Conservation (phyloP, 2,113 vertebrate genomes). For the Azemiops feae region DNA sequence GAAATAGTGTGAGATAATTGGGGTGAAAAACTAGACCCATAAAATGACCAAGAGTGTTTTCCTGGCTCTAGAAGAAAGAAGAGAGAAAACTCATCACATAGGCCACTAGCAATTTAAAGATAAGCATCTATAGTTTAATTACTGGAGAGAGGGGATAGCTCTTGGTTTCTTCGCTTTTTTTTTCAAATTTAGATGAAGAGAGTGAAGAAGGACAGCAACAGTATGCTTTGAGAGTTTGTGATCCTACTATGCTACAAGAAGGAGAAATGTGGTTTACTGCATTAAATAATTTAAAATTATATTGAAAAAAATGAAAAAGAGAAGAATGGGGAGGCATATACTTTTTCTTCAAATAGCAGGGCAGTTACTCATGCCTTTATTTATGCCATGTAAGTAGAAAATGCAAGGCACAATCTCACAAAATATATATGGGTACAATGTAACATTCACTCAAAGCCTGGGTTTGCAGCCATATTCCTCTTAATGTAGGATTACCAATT, state of each 20-base stretch:
- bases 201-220: neutral
- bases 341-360: neutral
- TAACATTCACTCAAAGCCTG: neutral
- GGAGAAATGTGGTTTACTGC: neutral
- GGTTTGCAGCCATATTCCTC: too few relatives aligned
- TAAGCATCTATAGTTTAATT: neutral
- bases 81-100: neutral
- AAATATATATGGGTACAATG: neutral
- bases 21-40: neutral
- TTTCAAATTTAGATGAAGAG: too few relatives aligned
- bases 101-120: neutral
- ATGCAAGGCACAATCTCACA: neutral
- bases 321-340: neutral
- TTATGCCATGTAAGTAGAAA: neutral
- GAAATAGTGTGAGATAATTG: neutral
- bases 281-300: neutral
- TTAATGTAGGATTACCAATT: too few relatives aligned
- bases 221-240: neutral
- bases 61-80: neutral
- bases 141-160: neutral
- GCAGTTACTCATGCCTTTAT: neutral
- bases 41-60: neutral
- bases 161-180: neutral
- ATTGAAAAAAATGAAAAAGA: neutral
- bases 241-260: neutral